Evolutionary conservation across 2,113 vertebrate species (phyloP).

Genomic region (Propithecus coquereli): DNA sequence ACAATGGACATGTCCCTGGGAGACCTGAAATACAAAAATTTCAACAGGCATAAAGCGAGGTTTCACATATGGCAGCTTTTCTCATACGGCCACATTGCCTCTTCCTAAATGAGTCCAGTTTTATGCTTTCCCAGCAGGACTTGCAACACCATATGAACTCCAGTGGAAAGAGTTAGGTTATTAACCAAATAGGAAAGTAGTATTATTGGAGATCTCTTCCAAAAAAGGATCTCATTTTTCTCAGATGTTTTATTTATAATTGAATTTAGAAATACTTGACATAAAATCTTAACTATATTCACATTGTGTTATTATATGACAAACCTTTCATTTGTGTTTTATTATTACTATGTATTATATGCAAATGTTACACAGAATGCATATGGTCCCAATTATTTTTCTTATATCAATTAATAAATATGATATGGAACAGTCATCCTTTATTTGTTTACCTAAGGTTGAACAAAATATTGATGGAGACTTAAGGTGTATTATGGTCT

Average conservation of each 20-base stretch:
- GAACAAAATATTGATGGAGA: neutral
- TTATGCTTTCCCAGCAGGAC: conserved; percentile 66
- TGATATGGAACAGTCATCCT: neutral
- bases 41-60: conserved; percentile 43
- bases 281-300: neutral
- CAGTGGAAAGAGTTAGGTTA: conserved; percentile 57
- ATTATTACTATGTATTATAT: accelerated
- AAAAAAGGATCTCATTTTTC: neutral
- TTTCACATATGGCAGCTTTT: conserved; percentile 53
- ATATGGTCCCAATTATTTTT: neutral
- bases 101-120: conserved; percentile 61
- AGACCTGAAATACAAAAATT: conserved; percentile 57
- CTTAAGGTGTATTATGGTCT: neutral
- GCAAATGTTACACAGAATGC: neutral
- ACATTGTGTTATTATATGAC: neutral
- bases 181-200: neutral
- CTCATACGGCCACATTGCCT: conserved; percentile 27
- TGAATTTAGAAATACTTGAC: neutral
- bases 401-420: neutral
- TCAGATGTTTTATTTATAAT: neutral
- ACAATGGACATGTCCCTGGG: conserved; percentile 58
- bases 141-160: neutral
- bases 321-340: neutral
- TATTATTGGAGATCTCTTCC: neutral
- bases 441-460: neutral